phyloP scores from a whole-genome alignment of 1,140 invertebrate genomes.

The Meloidogyne floridensis region DNA sequence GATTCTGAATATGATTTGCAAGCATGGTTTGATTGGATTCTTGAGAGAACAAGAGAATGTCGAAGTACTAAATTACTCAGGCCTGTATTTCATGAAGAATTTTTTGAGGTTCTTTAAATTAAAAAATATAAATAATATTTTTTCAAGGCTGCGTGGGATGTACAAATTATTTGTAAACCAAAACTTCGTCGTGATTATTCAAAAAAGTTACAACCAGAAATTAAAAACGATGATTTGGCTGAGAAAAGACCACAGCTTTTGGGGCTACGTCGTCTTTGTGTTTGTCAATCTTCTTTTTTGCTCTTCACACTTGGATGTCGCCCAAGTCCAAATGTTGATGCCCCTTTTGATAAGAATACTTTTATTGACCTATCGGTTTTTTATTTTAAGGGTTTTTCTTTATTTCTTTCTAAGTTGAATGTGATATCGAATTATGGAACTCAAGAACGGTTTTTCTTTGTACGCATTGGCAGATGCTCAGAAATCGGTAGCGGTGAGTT shows the following conservation, averaged over 20 bases:
- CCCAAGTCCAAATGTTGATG: conserved; percentile 37
- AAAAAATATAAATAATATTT: background rate
- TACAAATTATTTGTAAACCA: conserved; percentile 30
- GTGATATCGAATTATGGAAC: conserved; percentile 47
- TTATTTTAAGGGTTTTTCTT: background rate
- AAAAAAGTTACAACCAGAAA: conserved; percentile 24
- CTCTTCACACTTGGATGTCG: conserved; percentile 28
- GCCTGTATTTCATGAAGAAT: conserved; percentile 39
- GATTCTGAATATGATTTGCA: conserved; percentile 37
- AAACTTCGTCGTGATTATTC: conserved; percentile 30
- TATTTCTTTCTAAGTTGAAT: conserved; percentile 37
- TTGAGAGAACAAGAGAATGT: conserved; percentile 34
- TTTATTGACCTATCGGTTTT: conserved; percentile 37
- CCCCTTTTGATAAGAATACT: conserved; percentile 30
- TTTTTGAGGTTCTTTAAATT: conserved; percentile 36
- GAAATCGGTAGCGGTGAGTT: conserved; percentile 44
- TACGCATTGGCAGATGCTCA: conserved; percentile 45
- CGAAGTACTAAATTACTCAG: conserved; percentile 34
- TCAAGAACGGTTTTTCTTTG: conserved; percentile 47
- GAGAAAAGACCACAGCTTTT: conserved; percentile 25
- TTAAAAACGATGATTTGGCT: conserved; percentile 29
- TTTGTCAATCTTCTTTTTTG: conserved; percentile 31
- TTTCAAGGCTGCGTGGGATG: conserved; percentile 36
- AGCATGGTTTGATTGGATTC: conserved; percentile 40
- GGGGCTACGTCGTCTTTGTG: conserved; percentile 35